Evolutionary conservation across 2,888 invertebrate species (phyloP).

Genomic region (Ochropacha duplaris): DNA sequence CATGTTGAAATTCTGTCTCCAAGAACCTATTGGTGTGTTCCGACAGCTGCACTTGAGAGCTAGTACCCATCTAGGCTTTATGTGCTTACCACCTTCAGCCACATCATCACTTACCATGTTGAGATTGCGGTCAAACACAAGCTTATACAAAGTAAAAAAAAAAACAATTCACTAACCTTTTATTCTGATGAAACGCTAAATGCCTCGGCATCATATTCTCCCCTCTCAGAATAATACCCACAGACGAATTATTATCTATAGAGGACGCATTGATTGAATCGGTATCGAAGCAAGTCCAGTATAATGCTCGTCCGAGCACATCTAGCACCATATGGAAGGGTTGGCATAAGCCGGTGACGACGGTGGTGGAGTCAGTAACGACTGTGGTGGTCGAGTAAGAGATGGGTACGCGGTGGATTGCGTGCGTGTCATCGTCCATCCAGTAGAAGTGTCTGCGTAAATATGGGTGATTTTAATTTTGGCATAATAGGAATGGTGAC

Average conservation of each 20-base stretch:
- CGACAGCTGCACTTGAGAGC: no score
- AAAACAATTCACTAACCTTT: constrained; percentile 79
- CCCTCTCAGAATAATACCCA: constrained; percentile 88
- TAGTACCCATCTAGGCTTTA: no score
- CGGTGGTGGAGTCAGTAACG: constrained; percentile 61
- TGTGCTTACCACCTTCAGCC: no score
- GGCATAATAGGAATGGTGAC: no score
- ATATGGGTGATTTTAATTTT: no score
- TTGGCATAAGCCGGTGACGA: constrained; percentile 84
- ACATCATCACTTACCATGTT: no score
- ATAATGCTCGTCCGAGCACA: constrained; percentile 90
- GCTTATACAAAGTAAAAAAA: background rate
- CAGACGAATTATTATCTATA: constrained; percentile 84
- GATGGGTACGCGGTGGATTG: constrained; percentile 85
- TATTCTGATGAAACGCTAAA: constrained; percentile 92
- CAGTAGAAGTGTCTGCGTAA: constrained; percentile 76
- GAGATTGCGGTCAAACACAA: no score
- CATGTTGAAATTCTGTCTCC: no score
- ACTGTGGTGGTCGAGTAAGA: constrained; percentile 65
- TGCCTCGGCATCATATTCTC: constrained; percentile 92
- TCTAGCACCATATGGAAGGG: constrained; percentile 95
- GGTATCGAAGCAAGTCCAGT: constrained; percentile 93
- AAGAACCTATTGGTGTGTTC: no score
- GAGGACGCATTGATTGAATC: constrained; percentile 95
- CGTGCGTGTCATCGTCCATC: constrained; percentile 91